Evolutionary conservation across 1,140 invertebrate genomes (phyloP).

Genomic region (Rhyzopertha dominica): DNA sequence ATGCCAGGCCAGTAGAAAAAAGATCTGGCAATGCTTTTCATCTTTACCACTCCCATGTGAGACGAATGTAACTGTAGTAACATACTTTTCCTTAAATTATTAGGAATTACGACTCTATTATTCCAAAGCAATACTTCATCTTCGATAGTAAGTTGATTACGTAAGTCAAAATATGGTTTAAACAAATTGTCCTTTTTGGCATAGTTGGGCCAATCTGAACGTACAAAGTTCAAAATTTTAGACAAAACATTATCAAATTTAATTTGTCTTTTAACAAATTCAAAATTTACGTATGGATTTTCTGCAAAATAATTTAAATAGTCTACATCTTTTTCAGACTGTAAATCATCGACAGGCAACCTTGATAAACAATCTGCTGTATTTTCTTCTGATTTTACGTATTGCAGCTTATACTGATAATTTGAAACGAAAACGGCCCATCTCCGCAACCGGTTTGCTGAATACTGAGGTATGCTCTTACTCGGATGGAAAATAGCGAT

Average conservation of each 20-base stretch:
- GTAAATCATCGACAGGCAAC: too few species aligned
- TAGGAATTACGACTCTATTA: slow-evolving; percentile 9
- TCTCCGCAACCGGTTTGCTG: too few species aligned
- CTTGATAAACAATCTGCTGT: too few species aligned
- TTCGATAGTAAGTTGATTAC: slow-evolving; percentile 7
- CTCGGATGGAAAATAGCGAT: slow-evolving; percentile 41
- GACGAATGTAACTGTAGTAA: slow-evolving; percentile 8
- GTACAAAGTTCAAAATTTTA: neutral
- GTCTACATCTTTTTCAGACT: too few species aligned
- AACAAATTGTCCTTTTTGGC: neutral
- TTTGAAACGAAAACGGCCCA: too few species aligned
- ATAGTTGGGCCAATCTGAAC: neutral
- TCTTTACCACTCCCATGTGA: slow-evolving; percentile 14
- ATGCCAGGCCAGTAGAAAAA: slow-evolving; percentile 13
- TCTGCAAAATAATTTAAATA: too few species aligned
- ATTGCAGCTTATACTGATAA: too few species aligned
- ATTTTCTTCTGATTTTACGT: too few species aligned
- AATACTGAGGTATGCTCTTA: slow-evolving; percentile 19
- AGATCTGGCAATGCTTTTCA: slow-evolving; percentile 14
- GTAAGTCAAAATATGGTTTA: slow-evolving; percentile 4
- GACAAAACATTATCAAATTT: neutral
- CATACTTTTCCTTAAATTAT: slow-evolving; percentile 9
- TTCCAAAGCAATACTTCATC: slow-evolving; percentile 8
- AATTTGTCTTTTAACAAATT: neutral
- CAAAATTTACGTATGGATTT: slow-evolving; percentile 5